These are phyloP conservation scores for Phanerotoma sp. DNA, from an alignment of 2,888 invertebrate species.

Conservation along the genomic window DNA sequence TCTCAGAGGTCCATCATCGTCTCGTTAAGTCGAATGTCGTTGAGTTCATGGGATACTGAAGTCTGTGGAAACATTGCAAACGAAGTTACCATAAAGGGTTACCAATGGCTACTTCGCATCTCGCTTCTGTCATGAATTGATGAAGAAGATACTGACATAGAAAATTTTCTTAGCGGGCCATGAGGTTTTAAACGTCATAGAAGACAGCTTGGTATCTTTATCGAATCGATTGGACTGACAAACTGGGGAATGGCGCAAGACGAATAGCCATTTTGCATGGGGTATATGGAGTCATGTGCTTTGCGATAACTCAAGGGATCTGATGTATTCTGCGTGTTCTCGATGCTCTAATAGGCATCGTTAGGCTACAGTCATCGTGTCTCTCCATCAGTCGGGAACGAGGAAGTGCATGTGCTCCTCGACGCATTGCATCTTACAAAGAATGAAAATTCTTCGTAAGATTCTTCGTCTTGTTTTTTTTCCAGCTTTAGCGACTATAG, in stretches of 20 bases:
- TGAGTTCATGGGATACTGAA: slow-evolving; percentile 9
- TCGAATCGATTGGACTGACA: slow-evolving; percentile 55
- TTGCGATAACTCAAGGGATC: slow-evolving; percentile 52
- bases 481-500: background rate
- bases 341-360: slow-evolving; percentile 55
- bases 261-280: slow-evolving; percentile 55
- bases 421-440: background rate
- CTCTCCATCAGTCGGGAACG: slow-evolving; percentile 1
- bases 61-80: background rate
- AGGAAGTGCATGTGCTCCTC: background rate
- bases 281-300: slow-evolving; percentile 49
- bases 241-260: slow-evolving; percentile 53
- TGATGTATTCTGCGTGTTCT: slow-evolving; percentile 23
- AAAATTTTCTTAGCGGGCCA: background rate
- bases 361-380: slow-evolving; percentile 37
- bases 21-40: slow-evolving; percentile 41
- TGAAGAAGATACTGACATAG: background rate
- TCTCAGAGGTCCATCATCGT: slow-evolving; percentile 37
- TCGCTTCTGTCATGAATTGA: background rate
- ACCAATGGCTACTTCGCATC: too few relatives aligned
- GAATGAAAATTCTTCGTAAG: background rate
- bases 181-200: slow-evolving; percentile 41
- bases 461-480: background rate
- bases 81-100: slow-evolving; percentile 1
- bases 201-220: slow-evolving; percentile 50